Evolutionary conservation across 2,113 vertebrate genomes (phyloP).

Genomic region (Oenanthe melanoleuca): DNA sequence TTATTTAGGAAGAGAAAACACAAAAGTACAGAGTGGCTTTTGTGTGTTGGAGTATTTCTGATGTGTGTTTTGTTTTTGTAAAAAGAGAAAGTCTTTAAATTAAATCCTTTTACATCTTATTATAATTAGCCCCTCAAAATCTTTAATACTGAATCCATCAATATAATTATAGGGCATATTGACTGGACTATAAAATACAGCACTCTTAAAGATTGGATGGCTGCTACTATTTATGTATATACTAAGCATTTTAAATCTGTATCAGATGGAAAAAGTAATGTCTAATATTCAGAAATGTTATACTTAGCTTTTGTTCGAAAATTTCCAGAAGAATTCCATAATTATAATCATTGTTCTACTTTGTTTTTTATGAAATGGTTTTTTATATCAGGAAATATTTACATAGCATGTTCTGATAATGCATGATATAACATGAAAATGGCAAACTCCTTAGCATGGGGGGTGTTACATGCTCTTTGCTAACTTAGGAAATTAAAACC

Average conservation of each 20-base stretch:
- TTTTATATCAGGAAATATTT: background rate
- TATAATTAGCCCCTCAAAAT: background rate
- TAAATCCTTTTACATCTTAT: background rate
- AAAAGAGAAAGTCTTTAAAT: background rate
- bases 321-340: background rate
- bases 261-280: conserved; percentile 64
- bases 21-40: background rate
- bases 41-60: background rate
- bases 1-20: background rate
- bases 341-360: background rate
- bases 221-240: conserved; percentile 21
- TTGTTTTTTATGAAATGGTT: background rate
- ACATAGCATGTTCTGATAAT: background rate
- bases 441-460: background rate
- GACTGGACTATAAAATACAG: background rate
- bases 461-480: background rate
- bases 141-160: background rate
- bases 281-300: conserved; percentile 33
- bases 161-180: background rate
- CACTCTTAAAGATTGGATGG: background rate
- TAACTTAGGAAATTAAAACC: background rate
- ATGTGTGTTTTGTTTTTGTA: background rate
- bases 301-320: background rate
- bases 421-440: background rate
- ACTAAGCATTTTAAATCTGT: conserved; percentile 43